Conservation (phyloP, 2,888 invertebrate species). For the Tipula confusa region DNA sequence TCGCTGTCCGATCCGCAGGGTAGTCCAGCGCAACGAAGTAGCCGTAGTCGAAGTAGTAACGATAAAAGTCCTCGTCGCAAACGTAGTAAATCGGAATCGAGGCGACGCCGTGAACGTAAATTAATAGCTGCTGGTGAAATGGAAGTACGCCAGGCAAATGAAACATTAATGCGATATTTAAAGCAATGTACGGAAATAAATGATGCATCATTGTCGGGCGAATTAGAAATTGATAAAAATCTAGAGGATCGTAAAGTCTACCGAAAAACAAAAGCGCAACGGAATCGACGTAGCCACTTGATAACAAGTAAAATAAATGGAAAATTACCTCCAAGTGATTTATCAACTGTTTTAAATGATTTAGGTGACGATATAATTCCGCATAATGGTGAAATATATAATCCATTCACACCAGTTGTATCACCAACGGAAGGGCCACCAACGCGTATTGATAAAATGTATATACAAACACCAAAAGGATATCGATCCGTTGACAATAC, state of each 20-base stretch:
- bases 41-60: constrained; percentile 47
- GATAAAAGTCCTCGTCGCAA: constrained; percentile 50
- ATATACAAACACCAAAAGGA: constrained; percentile 51
- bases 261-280: constrained; percentile 49
- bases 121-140: constrained; percentile 50
- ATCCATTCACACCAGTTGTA: constrained; percentile 51
- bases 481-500: constrained; percentile 50
- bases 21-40: constrained; percentile 49
- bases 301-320: constrained; percentile 45
- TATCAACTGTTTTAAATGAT: constrained; percentile 49
- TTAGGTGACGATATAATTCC: constrained; percentile 50
- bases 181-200: constrained; percentile 51
- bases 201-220: constrained; percentile 49
- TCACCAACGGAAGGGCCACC: constrained; percentile 50
- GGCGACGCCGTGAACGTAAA: constrained; percentile 48
- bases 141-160: constrained; percentile 50
- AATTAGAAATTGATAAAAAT: constrained; percentile 50
- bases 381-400: constrained; percentile 49
- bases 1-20: constrained; percentile 50
- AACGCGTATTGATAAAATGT: constrained; percentile 50
- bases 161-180: constrained; percentile 49
- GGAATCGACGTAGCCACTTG: constrained; percentile 48
- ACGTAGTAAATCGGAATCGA: constrained; percentile 50
- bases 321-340: constrained; percentile 47
- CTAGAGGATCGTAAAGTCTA: constrained; percentile 49